A percentile compares a stretch with the other conserved stretches of the same genome.
phyloP scores from a whole-genome alignment of 1,140 invertebrate species.

The Cherax quadricarinatus region DNA sequence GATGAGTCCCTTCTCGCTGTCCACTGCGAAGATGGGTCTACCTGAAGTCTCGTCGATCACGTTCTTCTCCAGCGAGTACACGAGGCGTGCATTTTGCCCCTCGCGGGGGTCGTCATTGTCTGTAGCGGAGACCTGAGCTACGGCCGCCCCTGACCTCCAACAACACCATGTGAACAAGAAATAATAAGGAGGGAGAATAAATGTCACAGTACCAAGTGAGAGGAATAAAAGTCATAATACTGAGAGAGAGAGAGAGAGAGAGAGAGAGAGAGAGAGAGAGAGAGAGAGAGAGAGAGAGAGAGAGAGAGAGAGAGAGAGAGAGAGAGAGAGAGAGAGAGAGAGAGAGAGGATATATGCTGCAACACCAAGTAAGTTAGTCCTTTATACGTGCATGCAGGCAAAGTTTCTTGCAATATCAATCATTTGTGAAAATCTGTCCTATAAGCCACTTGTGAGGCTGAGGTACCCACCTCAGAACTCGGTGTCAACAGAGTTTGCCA shows the following conservation, averaged over 20 bases:
- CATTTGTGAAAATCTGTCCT: too few species aligned
- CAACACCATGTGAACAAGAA: neutral
- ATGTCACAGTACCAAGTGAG: too few species aligned
- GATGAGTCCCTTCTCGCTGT: constrained; percentile 76
- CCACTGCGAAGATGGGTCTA: constrained; percentile 76
- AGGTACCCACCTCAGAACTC: too few species aligned
- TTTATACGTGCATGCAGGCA: too few species aligned
- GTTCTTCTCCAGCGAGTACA: constrained; percentile 78
- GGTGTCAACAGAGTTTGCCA: too few species aligned
- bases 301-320: too few species aligned
- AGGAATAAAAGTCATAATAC: neutral
- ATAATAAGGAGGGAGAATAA: neutral
- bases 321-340: too few species aligned
- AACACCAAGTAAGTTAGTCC: too few species aligned
- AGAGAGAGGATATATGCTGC: too few species aligned
- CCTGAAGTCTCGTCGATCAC: constrained; percentile 76
- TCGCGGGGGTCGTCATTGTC: constrained; percentile 79
- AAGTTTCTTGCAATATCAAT: too few species aligned
- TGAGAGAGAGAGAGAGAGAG: neutral
- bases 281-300: too few species aligned
- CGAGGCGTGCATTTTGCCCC: constrained; percentile 76
- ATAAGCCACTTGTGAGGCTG: too few species aligned
- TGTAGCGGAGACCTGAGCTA: constrained; percentile 78
- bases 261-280: neutral
- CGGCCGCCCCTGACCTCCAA: constrained; percentile 48